Percentiles rank a stretch among this genome's conserved stretches.
phyloP scores from a whole-genome alignment of 2,888 invertebrate species.

The Exephanes ischioxanthus region DNA sequence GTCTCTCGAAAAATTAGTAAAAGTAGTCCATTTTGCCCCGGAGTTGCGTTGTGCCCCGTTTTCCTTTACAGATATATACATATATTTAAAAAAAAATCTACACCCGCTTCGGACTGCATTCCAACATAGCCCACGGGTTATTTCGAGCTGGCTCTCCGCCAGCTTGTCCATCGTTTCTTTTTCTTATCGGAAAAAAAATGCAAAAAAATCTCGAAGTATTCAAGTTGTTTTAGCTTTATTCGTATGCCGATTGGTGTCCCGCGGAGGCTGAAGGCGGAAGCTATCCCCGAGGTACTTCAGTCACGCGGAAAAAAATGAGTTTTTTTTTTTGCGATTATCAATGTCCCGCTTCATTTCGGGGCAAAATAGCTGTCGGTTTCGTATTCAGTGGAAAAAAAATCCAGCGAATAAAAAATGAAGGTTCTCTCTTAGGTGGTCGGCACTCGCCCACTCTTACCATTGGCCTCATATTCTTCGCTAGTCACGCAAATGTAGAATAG shows the following conservation, averaged over 20 bases:
- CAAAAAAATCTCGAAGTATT: background rate
- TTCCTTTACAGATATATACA: background rate
- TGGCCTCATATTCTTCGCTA: background rate
- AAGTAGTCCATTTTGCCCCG: background rate
- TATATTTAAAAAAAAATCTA: conserved; percentile 36
- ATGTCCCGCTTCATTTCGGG: background rate
- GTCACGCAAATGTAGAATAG: background rate
- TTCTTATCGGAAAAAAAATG: background rate
- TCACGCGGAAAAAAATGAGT: background rate
- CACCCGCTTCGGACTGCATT: conserved; percentile 36
- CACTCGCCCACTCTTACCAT: background rate
- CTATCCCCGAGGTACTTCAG: background rate
- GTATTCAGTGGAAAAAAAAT: conserved; percentile 4
- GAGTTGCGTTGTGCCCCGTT: background rate
- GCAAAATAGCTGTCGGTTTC: background rate
- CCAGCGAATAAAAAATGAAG: background rate
- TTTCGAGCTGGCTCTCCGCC: conserved; percentile 56
- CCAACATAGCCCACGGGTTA: conserved; percentile 40
- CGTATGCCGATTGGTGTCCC: background rate
- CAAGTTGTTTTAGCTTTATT: conserved; percentile 4
- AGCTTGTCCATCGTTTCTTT: conserved; percentile 49
- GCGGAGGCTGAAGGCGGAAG: conserved; percentile 3
- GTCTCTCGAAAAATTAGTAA: too few species aligned
- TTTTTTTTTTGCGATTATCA: background rate
- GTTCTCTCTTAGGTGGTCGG: background rate